These are phyloP conservation scores for Rhagophthalmus giganteus DNA, from an alignment of 2,888 invertebrate genomes.

Conservation along the genomic window DNA sequence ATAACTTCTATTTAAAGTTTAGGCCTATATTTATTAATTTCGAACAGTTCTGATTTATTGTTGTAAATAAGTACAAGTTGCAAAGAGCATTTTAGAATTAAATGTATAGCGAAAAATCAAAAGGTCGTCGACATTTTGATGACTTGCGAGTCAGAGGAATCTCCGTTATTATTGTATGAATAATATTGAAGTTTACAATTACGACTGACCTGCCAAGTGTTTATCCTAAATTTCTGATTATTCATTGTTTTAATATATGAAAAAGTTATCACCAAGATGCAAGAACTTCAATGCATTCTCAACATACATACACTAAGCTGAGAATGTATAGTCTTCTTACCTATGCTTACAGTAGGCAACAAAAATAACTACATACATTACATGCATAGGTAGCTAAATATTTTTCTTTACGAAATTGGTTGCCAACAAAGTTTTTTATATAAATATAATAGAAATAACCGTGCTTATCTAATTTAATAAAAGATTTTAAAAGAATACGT, in stretches of 20 bases:
- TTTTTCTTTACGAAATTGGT: not conserved
- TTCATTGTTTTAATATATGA: constrained; percentile 33
- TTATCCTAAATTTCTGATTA: constrained; percentile 24
- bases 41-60: too few species aligned
- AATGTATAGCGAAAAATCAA: constrained; percentile 18
- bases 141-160: constrained; percentile 39
- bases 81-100: constrained; percentile 15
- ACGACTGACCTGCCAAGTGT: constrained; percentile 28
- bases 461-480: too few species aligned
- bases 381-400: too few species aligned
- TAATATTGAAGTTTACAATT: constrained; percentile 27
- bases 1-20: constrained; percentile 4
- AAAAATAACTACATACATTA: not conserved
- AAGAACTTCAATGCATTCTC: too few species aligned
- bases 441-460: too few species aligned
- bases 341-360: not conserved
- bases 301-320: not conserved
- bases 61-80: too few species aligned
- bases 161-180: constrained; percentile 3
- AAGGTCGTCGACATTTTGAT: constrained; percentile 53
- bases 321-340: not conserved
- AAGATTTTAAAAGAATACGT: too few species aligned
- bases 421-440: too few species aligned
- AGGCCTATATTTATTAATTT: constrained; percentile 7
- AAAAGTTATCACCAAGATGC: too few species aligned